Base-by-base conservation (phyloP, 2,113 vertebrate species). In the Indicator indicator region DNA sequence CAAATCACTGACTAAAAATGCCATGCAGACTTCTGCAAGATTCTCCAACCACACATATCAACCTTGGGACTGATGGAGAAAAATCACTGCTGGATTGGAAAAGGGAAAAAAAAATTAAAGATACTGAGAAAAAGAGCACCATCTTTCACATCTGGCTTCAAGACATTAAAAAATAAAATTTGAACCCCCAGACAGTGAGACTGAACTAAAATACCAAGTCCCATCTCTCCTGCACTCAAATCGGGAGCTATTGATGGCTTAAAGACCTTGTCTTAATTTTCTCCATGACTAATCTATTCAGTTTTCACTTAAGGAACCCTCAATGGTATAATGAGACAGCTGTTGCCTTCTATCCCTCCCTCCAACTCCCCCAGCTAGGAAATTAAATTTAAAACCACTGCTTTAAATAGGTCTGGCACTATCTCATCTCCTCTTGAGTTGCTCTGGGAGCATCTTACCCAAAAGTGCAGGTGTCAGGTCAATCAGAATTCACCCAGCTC, bases 201-300 rank as follows among this genome's bases (percentile, higher is more conserved):
- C 1, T 84, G 73, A 88, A 95, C 70, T 75, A 58, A 94, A 95
- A 95, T 69, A 81, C 50, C 46, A 56, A 55, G 93, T 88, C 91
- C 15, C 36, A 86, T 68, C 54, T 56, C 91, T 80, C 76, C 65
- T 78, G 91, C 86, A 94, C 92, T 95, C 73, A 86, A 77, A 93
- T 81, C 2, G 65, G 89, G 91, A 95, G 80, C 91, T 96, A 94
- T 42, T 95, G 95, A 95, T 96, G 92, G 87, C 90, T 96, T 96
- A 96, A 97, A 94, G 94, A 95, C 93, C 93, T 88, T 84, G 84
- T 89, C 93, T 94, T 96, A 95, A 95, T 97, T 96, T 96, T 92
- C 94, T 96, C 95, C 95, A 92, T 95, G 95, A 96, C 94, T 95
- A 96, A 97, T 95, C 94, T 95, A 95, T 94, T 94, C 88, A 91